Percentiles rank a stretch among this genome's conserved stretches.
phyloP scores from a whole-genome alignment of 2,888 invertebrate genomes.

The Mycalesis mineus region DNA sequence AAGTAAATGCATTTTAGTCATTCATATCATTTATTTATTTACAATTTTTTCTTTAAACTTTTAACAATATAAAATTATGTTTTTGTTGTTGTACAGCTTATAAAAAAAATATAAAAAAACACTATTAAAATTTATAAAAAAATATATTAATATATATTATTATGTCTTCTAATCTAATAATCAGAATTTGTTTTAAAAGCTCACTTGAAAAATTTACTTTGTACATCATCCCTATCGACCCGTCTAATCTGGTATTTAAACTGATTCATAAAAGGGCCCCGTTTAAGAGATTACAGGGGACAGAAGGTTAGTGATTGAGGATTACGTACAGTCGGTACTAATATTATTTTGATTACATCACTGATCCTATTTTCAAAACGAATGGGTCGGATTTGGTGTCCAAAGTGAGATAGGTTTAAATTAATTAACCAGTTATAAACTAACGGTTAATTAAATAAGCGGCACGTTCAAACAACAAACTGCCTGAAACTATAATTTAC shows the following conservation, averaged over 20 bases:
- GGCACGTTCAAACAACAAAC: not conserved
- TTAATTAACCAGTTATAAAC: not conserved
- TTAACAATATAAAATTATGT: too few relatives aligned
- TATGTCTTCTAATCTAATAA: too few relatives aligned
- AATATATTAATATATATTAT: too few relatives aligned
- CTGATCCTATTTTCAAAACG: constrained; percentile 3
- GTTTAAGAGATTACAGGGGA: constrained; percentile 14
- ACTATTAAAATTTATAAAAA: too few relatives aligned
- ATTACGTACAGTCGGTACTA: constrained; percentile 6
- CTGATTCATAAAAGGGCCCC: constrained; percentile 4
- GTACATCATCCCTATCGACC: not conserved
- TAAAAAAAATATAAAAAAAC: too few relatives aligned
- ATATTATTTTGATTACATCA: constrained; percentile 12
- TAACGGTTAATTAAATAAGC: not conserved
- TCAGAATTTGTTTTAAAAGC: too few relatives aligned
- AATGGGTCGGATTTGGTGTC: not conserved
- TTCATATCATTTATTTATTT: too few relatives aligned
- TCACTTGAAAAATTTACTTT: too few relatives aligned
- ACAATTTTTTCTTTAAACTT: too few relatives aligned
- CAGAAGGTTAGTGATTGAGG: constrained; percentile 15
- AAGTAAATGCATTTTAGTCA: too few relatives aligned
- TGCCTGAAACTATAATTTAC: not conserved
- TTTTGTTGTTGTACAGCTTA: too few relatives aligned
- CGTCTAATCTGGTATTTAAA: constrained; percentile 7
- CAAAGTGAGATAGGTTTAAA: not conserved